Evolutionary conservation across 2,113 vertebrate genomes (phyloP), one percentile per base, ranked within the genome.

Genomic region (Cepphus grylle): DNA sequence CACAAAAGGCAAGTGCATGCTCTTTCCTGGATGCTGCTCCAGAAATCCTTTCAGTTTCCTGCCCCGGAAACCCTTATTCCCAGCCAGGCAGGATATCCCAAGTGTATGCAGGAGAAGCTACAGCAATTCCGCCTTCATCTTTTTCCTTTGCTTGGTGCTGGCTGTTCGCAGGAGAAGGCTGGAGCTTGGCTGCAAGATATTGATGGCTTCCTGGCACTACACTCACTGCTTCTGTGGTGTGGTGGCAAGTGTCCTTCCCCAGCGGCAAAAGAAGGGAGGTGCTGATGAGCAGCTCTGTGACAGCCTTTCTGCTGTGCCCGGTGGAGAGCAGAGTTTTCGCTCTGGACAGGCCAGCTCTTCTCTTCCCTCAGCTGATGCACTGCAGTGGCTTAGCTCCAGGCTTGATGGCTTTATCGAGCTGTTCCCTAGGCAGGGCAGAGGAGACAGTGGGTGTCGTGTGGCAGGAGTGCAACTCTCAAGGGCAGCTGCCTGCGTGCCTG

Each of bases 401-500:
- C 55, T 70, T 53, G 34, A 9, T 4, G 5, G 83, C 72, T 91
- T 81, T 66, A 86, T 81, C 72, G 59, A 91, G 49, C 67, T 88
- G 42, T 47, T 90, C 12, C 45, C 43, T 15, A 34, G 15, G 59
- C 47, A 73, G n/a, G 47, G 27, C 40, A 58, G 81, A 66, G 83
- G 73, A 83, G 29, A 74, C 52, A 14, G 14, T 62, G 17, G 7
- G 8, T 43, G 34, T 86, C 6, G 1, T 0, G 0, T 1, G 2
- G n/a, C n/a, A 73, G 42, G 42, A 67, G 43, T 40, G 55, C 1
- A 8, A 18, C 42, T 47, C 27, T 63, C 3, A 0, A 45, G 63
- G 52, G 45, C 45, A 82, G 53, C 42, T 88, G 38, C 38, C 66
- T 45, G 4, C 4, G 1, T 58, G 66, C 30, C 69, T 87, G 47